phyloP scores from a whole-genome alignment of 2,888 invertebrate species.

The Rugalucina vietnamica region DNA sequence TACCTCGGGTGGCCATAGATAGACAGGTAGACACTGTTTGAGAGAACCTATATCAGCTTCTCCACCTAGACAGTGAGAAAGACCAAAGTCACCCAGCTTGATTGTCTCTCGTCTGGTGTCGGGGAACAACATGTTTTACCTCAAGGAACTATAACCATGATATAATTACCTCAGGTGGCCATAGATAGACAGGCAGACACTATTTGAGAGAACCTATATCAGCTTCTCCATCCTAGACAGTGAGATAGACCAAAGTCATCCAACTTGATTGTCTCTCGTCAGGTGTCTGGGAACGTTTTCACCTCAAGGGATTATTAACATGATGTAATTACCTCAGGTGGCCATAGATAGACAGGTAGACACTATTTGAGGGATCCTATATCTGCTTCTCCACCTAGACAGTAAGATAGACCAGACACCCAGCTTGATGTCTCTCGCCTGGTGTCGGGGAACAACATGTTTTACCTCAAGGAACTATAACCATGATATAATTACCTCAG shows the following conservation, averaged over 20 bases:
- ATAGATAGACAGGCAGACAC: constrained; percentile 47
- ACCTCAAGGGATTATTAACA: too few relatives aligned
- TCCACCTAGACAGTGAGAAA: constrained; percentile 26
- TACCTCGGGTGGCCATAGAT: constrained; percentile 58
- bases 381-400: constrained; percentile 23
- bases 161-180: constrained; percentile 57
- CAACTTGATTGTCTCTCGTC: constrained; percentile 19
- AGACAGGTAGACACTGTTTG: constrained; percentile 45
- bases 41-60: constrained; percentile 36
- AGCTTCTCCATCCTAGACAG: constrained; percentile 15
- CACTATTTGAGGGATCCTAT: constrained; percentile 42
- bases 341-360: constrained; percentile 46
- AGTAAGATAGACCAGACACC: constrained; percentile 34
- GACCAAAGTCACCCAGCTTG: constrained; percentile 40
- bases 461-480: too few relatives aligned
- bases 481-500: constrained; percentile 54
- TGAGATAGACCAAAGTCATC: constrained; percentile 40
- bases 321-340: constrained; percentile 58
- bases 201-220: constrained; percentile 45
- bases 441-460: constrained; percentile 37
- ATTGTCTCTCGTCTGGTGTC: constrained; percentile 12
- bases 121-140: constrained; percentile 40
- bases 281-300: constrained; percentile 28
- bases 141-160: too few relatives aligned
- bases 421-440: constrained; percentile 14